Conservation (phyloP, 1,140 invertebrate species). For the Mercenaria mercenaria region DNA sequence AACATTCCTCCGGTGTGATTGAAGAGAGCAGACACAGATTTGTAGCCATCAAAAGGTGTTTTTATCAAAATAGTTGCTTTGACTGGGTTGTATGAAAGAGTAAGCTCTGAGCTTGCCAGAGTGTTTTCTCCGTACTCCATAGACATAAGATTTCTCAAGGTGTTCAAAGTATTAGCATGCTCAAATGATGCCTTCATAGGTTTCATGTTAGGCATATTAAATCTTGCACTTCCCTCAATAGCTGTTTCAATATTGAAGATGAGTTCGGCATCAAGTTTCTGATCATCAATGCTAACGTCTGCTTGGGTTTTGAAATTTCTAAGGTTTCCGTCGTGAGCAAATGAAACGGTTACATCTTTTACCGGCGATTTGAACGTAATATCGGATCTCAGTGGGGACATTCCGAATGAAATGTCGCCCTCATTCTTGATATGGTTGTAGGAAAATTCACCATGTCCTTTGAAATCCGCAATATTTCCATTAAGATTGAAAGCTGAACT, state of each 20-base stretch:
- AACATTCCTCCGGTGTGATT: slow-evolving; percentile 27
- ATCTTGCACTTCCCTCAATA: not conserved
- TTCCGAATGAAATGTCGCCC: not conserved
- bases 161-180: not conserved
- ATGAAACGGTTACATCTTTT: not conserved
- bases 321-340: not conserved
- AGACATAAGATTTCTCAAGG: not conserved
- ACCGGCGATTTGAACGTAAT: not conserved
- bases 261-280: not conserved
- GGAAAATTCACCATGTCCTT: not conserved
- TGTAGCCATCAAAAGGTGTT: not conserved
- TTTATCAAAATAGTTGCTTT: not conserved
- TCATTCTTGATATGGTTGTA: not conserved
- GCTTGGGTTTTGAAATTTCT: not conserved
- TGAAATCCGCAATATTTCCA: not conserved
- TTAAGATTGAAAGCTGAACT: not conserved
- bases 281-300: not conserved
- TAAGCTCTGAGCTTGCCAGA: not conserved
- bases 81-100: not conserved
- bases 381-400: not conserved
- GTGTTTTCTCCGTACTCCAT: not conserved
- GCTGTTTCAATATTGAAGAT: slow-evolving; percentile 27
- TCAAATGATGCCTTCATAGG: slow-evolving; percentile 58
- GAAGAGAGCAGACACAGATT: slow-evolving; percentile 10
- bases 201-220: slow-evolving; percentile 3